A percentile compares a stretch with the other conserved stretches of the same genome.
These are phyloP conservation scores for Steatocranus sp. DNA, from an alignment of 2,797 vertebrate genomes.

Conservation along the genomic window DNA sequence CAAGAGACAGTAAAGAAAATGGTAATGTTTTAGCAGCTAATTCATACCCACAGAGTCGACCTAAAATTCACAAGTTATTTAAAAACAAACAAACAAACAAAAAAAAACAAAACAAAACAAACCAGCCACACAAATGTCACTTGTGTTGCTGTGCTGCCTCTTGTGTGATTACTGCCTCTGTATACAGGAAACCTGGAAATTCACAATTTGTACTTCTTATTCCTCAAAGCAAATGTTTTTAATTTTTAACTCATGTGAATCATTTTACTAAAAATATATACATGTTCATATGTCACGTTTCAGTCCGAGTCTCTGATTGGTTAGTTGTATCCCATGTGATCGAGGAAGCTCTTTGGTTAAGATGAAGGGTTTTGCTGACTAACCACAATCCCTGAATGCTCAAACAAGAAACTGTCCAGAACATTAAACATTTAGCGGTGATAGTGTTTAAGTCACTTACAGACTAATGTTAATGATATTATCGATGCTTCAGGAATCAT, in stretches of 20 bases:
- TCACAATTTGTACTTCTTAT: not conserved
- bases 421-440: rapidly evolving
- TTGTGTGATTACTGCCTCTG: rapidly evolving
- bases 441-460: not conserved
- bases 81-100: not conserved
- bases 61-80: not conserved
- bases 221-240: not conserved
- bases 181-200: not conserved
- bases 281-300: not conserved
- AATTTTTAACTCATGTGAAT: not conserved
- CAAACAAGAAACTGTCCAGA: not conserved
- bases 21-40: not conserved
- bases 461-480: not conserved
- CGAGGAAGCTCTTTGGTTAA: not conserved
- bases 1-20: not conserved
- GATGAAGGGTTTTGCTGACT: not conserved
- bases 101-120: no score
- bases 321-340: not conserved
- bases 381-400: not conserved
- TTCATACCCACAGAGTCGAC: not conserved
- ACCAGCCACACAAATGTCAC: not conserved
- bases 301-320: not conserved
- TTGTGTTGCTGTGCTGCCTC: not conserved
- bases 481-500: not conserved
- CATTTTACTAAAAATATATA: not conserved